These are phyloP conservation scores for Elachura formosa DNA, from an alignment of 2,113 vertebrate species.

Conservation along the genomic window DNA sequence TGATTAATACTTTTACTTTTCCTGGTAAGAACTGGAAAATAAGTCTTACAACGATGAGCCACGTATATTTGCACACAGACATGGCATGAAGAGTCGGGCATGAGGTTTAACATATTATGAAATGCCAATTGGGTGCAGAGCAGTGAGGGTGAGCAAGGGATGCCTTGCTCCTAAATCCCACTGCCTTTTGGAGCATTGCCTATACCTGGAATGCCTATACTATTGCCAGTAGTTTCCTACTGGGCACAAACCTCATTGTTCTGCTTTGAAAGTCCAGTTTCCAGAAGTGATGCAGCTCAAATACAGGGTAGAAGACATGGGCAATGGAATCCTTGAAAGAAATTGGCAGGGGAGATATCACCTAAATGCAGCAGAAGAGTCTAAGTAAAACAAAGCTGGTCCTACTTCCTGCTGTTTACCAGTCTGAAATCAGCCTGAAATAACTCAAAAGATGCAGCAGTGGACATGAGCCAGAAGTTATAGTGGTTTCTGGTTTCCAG, in stretches of 20 bases:
- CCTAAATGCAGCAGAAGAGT: neutral
- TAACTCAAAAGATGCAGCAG: neutral
- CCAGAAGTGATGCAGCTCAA: neutral
- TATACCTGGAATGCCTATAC: fast-evolving
- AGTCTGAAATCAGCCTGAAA: neutral
- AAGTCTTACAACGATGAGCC: neutral
- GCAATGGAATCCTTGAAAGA: neutral
- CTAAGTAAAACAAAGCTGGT: neutral
- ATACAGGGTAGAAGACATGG: neutral
- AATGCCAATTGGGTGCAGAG: neutral
- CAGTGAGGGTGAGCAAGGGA: neutral
- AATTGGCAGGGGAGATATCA: neutral
- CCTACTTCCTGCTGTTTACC: neutral
- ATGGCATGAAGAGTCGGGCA: neutral
- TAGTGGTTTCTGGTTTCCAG: neutral
- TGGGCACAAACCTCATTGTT: neutral
- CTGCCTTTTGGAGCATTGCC: neutral
- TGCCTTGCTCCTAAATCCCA: neutral
- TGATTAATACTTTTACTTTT: neutral
- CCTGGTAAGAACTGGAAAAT: neutral
- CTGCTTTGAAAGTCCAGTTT: neutral
- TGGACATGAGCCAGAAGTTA: neutral
- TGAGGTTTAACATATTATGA: neutral
- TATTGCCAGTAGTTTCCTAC: neutral
- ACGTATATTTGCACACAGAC: neutral